These are phyloP conservation scores for Acrocephalus kingi DNA, from an alignment of 2,113 vertebrate species.

Conservation along the genomic window DNA sequence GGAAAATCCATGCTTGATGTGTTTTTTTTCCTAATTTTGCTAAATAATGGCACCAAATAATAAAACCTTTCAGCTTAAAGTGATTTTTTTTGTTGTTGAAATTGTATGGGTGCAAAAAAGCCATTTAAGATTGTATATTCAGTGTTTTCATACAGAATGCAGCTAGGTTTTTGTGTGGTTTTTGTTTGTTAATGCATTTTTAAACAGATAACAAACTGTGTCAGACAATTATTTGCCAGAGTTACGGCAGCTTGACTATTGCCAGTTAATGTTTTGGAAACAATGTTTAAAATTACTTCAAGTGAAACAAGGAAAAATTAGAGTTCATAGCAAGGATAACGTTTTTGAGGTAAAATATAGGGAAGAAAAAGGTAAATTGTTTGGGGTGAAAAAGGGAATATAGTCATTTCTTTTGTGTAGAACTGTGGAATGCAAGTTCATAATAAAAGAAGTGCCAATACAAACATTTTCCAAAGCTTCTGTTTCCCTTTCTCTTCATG, in stretches of 20 bases:
- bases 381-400: background rate
- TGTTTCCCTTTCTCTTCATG: background rate
- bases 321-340: background rate
- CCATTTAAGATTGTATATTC: background rate
- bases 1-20: background rate
- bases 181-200: background rate
- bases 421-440: background rate
- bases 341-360: background rate
- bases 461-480: background rate
- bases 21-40: background rate
- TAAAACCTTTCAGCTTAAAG: background rate
- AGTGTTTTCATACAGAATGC: background rate
- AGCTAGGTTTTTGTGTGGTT: background rate
- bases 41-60: background rate
- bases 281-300: background rate
- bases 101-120: background rate
- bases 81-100: background rate
- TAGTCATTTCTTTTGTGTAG: background rate
- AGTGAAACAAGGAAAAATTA: background rate
- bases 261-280: background rate
- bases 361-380: background rate
- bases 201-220: background rate
- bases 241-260: background rate
- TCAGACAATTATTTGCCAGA: background rate
- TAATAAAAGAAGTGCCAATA: background rate